Evolutionary conservation across 2,797 vertebrate species (phyloP), one percentile per base, ranked within the genome.

Genomic region (Brotula barbata): DNA sequence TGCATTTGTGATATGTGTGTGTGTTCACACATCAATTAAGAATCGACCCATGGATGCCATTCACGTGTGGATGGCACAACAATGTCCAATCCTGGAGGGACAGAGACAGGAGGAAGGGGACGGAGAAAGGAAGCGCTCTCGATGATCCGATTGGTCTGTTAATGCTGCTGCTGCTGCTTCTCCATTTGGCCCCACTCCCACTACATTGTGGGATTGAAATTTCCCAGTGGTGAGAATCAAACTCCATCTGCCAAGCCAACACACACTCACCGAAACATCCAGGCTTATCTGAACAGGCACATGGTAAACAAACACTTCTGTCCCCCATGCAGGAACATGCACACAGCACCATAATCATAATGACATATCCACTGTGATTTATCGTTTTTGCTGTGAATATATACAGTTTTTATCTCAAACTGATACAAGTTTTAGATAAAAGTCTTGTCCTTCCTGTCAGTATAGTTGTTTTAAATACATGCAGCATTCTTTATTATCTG

Each of bases 201-300:
- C 73, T 87, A 86, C 84, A 88, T 89, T 89, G 81, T 89, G 83
- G 87, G 87, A 83, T 79, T 78, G 77, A 78, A 82, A 89, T 87
- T 88, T 87, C 85, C 88, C 87, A 81, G 70, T 67, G 71, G 80
- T 81, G 77, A 78, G 80, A 85, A 78, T 80, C 80, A 71, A 85
- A 75, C 80, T 82, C 83, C 85, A 84, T 87, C 85, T 85, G 86
- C 79, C 68, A 59, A 80, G 74, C 77, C 58, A 70, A 83, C 66
- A 84, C 68, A 71, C 68, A 64, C 71, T 58, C 44, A 40, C 53
- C 47, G 36, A 23, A 71, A 78, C 73, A 84, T 82, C 45, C 81
- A 78, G 81, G 54, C 80, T 85, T 84, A 84, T 82, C 75, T 78
- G 76, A 88, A 86, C 83, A 84, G 78, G 69, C 75, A 68, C 71